Evolutionary conservation across 2,888 invertebrate genomes (phyloP).

Genomic region (Diaphora mendica): DNA sequence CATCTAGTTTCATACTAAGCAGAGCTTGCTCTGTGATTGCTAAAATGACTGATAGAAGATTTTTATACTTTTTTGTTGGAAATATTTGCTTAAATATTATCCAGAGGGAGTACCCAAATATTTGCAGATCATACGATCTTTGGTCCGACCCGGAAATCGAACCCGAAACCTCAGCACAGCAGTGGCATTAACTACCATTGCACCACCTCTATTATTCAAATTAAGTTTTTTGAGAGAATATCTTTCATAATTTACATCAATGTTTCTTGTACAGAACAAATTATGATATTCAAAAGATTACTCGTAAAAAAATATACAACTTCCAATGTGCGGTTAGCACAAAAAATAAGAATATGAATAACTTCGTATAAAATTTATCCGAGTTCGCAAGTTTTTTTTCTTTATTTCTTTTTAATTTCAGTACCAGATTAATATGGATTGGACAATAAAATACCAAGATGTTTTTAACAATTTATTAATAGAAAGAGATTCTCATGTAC

Average conservation of each 20-base stretch:
- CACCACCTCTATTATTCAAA: too few relatives aligned
- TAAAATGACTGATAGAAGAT: too few relatives aligned
- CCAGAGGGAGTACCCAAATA: too few relatives aligned
- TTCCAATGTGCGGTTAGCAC: slow-evolving; percentile 4
- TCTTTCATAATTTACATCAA: slow-evolving; percentile 1
- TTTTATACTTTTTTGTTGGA: too few relatives aligned
- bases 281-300: background rate
- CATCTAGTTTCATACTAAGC: too few relatives aligned
- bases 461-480: background rate
- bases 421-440: background rate
- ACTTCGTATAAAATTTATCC: background rate
- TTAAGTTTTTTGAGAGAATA: background rate
- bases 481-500: background rate
- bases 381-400: background rate
- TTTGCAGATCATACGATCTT: too few relatives aligned
- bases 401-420: background rate
- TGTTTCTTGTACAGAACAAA: background rate
- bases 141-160: too few relatives aligned
- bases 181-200: too few relatives aligned
- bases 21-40: too few relatives aligned
- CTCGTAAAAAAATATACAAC: slow-evolving; percentile 7
- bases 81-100: too few relatives aligned
- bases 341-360: slow-evolving; percentile 7
- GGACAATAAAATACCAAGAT: background rate
- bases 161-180: too few relatives aligned